Percentiles rank a stretch among this genome's conserved stretches.
phyloP scores from a whole-genome alignment of 92 coral and sea anemone species.

The Parazoanthus swiftii region DNA sequence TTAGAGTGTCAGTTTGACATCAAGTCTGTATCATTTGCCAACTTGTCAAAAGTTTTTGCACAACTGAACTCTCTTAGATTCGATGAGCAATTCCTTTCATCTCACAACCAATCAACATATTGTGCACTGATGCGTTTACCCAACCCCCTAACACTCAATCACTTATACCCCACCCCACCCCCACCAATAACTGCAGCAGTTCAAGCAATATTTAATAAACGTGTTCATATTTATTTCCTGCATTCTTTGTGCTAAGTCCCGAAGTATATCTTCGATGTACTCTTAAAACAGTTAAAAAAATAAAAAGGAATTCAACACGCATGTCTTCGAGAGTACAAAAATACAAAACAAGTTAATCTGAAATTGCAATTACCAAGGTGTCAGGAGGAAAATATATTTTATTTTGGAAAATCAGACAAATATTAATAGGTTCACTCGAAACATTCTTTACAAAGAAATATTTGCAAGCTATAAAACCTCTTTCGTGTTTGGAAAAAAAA shows the following conservation, averaged over 20 bases:
- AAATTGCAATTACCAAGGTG: no score
- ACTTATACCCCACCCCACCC: background rate
- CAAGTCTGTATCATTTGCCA: no score
- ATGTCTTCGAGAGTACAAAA: background rate
- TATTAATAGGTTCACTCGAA: background rate
- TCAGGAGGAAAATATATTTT: background rate
- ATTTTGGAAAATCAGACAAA: background rate
- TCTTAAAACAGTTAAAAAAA: background rate
- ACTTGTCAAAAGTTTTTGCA: no score
- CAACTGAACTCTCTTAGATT: no score
- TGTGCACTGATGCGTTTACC: no score
- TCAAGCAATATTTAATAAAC: background rate
- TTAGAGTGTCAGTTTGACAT: no score
- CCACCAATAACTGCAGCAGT: background rate
- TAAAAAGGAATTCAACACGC: background rate
- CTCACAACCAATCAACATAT: no score
- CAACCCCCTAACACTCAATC: no score
- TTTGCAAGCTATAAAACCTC: background rate
- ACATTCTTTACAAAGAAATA: background rate
- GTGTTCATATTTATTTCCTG: background rate
- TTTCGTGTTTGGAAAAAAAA: background rate
- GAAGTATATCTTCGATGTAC: background rate
- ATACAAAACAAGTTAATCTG: background rate
- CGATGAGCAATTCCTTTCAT: no score
- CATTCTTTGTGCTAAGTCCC: background rate